These are phyloP conservation scores for Onychorhynchus coronatus DNA, from an alignment of 2,113 vertebrate species.

Conservation along the genomic window DNA sequence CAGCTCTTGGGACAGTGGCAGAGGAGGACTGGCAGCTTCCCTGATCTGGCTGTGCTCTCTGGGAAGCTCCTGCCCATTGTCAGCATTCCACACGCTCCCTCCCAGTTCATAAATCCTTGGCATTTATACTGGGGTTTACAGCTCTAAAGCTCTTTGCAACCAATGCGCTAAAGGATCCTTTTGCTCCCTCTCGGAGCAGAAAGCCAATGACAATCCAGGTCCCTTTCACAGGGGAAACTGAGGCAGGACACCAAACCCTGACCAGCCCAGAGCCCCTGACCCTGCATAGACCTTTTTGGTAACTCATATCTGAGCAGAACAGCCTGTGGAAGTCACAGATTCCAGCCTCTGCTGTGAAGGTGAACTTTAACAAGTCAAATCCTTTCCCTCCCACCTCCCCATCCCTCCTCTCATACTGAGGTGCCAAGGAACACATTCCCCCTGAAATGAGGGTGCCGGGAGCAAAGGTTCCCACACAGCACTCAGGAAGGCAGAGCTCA, in stretches of 20 bases:
- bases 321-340: background rate
- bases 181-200: rapidly evolving
- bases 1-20: rapidly evolving
- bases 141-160: background rate
- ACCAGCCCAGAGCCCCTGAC: background rate
- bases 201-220: background rate
- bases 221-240: background rate
- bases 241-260: background rate
- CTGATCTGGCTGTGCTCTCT: rapidly evolving
- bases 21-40: background rate
- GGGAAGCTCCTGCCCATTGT: background rate
- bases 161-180: background rate
- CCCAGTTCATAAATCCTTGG: background rate
- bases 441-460: background rate
- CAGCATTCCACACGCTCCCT: background rate
- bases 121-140: background rate
- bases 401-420: background rate
- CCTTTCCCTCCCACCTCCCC: background rate
- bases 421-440: background rate
- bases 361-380: background rate
- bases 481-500: background rate
- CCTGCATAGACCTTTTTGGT: background rate
- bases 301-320: background rate
- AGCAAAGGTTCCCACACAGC: background rate
- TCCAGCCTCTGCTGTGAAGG: background rate